Conservation (phyloP, 2,888 invertebrate species). For the Antheraea assamensis region DNA sequence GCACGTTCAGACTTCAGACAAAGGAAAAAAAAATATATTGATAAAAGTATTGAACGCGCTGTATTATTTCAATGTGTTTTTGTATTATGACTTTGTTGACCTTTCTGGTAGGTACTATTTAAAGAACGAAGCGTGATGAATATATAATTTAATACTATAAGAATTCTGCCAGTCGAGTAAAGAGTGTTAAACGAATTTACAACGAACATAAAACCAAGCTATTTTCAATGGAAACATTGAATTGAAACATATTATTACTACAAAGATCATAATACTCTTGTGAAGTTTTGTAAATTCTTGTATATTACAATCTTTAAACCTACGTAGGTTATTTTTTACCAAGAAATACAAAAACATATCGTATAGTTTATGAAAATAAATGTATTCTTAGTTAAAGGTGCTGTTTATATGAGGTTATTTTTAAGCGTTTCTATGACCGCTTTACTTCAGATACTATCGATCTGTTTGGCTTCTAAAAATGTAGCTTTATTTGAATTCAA, state of each 20-base stretch:
- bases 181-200: neutral
- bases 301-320: constrained; percentile 1
- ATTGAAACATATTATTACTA: neutral
- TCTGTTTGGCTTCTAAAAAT: neutral
- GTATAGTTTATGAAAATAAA: constrained; percentile 8
- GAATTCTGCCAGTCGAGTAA: neutral
- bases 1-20: too few species aligned
- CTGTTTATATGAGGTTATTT: neutral
- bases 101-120: neutral
- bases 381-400: neutral
- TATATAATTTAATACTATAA: neutral
- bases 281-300: constrained; percentile 10
- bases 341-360: neutral
- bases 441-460: neutral
- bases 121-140: neutral
- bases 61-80: too few species aligned
- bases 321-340: neutral
- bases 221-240: neutral
- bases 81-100: neutral
- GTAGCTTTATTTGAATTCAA: neutral
- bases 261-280: neutral
- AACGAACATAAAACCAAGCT: neutral
- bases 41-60: too few species aligned
- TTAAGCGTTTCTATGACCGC: neutral
- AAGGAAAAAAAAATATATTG: too few species aligned